Conservation (phyloP, 2,797 vertebrate genomes). For the Brachymystax lenok region DNA sequence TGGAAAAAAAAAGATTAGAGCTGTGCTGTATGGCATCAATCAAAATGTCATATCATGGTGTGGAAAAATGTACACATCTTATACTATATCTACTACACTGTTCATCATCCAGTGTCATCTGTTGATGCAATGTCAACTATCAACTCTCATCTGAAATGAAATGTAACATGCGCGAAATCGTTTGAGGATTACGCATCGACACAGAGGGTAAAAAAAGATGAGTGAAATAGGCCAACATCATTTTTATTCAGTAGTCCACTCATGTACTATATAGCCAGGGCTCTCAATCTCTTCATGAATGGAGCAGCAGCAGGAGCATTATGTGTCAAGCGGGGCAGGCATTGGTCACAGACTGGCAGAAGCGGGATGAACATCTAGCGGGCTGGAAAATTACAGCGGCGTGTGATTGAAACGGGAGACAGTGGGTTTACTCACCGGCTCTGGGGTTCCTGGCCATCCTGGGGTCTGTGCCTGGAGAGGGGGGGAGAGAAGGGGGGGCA, state of each 20-base stretch:
- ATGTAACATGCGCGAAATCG: conserved; percentile 31
- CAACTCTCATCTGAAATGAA: conserved; percentile 3
- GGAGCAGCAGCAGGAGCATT: conserved; percentile 32
- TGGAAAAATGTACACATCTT: too few relatives aligned
- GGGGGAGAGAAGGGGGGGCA: neutral
- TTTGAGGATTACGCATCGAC: conserved; percentile 35
- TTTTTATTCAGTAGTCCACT: conserved; percentile 17
- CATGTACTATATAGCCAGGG: conserved; percentile 23
- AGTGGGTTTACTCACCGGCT: conserved; percentile 70
- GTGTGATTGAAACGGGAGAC: conserved; percentile 67
- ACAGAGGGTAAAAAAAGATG: conserved; percentile 32
- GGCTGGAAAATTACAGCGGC: conserved; percentile 73
- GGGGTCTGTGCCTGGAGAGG: conserved; percentile 70
- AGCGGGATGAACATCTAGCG: conserved; percentile 64
- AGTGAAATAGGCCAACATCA: conserved; percentile 9
- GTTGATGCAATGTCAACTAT: neutral
- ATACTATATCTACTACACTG: neutral
- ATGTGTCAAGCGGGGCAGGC: conserved; percentile 43
- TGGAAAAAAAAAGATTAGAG: neutral
- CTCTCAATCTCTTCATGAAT: conserved; percentile 41
- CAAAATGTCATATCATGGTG: neutral
- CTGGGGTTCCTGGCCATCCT: conserved; percentile 75
- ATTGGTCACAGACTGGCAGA: conserved; percentile 65
- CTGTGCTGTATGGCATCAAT: neutral
- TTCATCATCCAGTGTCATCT: neutral